Base-by-base conservation (phyloP, 2,113 vertebrate species). In the Chionodraco myersi region DNA sequence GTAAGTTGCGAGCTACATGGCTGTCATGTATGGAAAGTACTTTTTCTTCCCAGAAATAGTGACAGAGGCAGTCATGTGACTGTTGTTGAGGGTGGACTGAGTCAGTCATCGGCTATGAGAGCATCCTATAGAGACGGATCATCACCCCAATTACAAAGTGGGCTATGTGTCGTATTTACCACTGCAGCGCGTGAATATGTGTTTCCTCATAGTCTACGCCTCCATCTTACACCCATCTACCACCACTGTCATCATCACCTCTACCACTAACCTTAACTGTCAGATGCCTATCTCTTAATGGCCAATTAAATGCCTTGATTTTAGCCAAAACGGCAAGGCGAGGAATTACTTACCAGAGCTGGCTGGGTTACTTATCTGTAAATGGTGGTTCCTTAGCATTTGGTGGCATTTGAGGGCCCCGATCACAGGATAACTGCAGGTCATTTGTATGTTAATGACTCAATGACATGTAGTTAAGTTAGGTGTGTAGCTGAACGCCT, bases 361-460 rank as follows among this genome's bases (percentile, higher is more conserved):
- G 78, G 76, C 86, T 84, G 83, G 84, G 90, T 93, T 90, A 92
- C 93, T 94, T 93, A 89, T 94, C 89, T 83, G 85, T 92, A 80
- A 94, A 93, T 93, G 88, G 90, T 85, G 79, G 84, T 92, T 92
- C 90, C 81, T 93, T 94, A 92, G 93, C 94, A 93, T 95, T 95
- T 93, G 93, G 90, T 95, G 94, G 93, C 92, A 94, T 95, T 95
- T 94, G 84, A 85, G 79, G 84, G 80, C 83, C 86, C 68, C 69
- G 82, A 92, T 92, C 89, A 86, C 89, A 70, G 88, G 88, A 92
- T 92, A 92, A 94, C 89, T 92, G 90, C 86, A 67, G 90, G 88
- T 93, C 93, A 91, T 95, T 94, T 94, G 92, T 94, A 95, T 95
- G 94, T 93, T 94, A 95, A 95, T 95, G 86, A 87, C 73, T 94